These are phyloP conservation scores for Schizothorax lantsangensis DNA, from an alignment of 2,797 vertebrate genomes.

Conservation along the genomic window DNA sequence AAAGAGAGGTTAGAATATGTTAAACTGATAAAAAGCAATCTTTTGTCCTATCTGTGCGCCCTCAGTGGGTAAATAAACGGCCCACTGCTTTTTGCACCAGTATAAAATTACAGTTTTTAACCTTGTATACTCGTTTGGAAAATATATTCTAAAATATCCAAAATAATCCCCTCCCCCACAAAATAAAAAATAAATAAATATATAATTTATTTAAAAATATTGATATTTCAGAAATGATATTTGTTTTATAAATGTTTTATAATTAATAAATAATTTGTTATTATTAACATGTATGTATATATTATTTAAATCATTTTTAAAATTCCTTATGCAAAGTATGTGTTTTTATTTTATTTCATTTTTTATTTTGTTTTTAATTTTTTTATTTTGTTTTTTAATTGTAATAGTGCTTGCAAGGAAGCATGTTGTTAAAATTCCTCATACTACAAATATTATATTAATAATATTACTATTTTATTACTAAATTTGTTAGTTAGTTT, in stretches of 20 bases:
- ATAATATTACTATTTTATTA: too few species aligned
- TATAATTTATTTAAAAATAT: background rate
- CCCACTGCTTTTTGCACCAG: background rate
- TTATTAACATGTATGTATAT: background rate
- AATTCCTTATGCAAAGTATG: background rate
- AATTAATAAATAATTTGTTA: background rate
- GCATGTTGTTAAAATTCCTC: background rate
- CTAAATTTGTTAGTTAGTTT: too few species aligned
- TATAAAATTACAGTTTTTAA: background rate
- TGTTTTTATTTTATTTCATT: background rate
- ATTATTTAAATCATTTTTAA: background rate
- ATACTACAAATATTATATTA: background rate
- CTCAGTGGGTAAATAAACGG: background rate
- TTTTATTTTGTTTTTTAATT: background rate
- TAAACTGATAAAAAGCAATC: background rate
- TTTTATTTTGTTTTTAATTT: background rate
- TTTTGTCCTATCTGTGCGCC: background rate
- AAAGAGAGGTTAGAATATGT: slow-evolving; percentile 86
- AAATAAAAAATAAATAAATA: background rate
- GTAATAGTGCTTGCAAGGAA: background rate
- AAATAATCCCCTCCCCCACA: background rate
- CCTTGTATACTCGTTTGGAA: background rate
- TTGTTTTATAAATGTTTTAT: background rate
- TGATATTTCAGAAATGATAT: background rate
- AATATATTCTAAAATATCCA: background rate